These are phyloP conservation scores for Macrotrachela quadricornifera DNA, from an alignment of 1,140 invertebrate species.

Conservation along the genomic window DNA sequence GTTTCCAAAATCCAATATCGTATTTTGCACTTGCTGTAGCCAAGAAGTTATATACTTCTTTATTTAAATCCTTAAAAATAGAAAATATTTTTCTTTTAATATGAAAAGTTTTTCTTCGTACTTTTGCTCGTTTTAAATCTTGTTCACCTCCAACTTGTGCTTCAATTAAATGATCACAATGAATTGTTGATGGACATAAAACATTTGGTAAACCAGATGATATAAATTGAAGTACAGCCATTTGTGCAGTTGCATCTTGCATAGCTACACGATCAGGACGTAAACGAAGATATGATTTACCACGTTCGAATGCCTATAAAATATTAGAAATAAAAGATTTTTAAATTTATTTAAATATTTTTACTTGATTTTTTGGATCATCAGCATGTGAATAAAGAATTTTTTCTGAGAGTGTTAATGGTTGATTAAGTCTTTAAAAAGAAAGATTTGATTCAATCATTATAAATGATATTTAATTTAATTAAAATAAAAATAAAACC, in stretches of 20 bases:
- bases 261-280: conserved; percentile 92
- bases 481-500: too few relatives aligned
- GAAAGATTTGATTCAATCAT: too few relatives aligned
- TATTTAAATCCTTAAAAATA: conserved; percentile 49
- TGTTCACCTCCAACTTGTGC: conserved; percentile 69
- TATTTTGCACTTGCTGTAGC: conserved; percentile 84
- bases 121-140: conserved; percentile 74
- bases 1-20: conserved; percentile 98
- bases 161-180: conserved; percentile 98
- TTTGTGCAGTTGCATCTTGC: conserved; percentile 99
- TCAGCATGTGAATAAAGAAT: conserved; percentile 69
- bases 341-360: too few relatives aligned
- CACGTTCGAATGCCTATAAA: conserved; percentile 40
- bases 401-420: conserved; percentile 86
- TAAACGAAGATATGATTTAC: conserved; percentile 70
- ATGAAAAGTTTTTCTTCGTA: conserved; percentile 8
- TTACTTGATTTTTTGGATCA: too few relatives aligned
- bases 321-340: too few relatives aligned
- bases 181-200: conserved; percentile 92
- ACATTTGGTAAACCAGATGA: conserved; percentile 67
- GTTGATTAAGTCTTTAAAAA: conserved; percentile 43
- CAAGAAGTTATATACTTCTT: conserved; percentile 91
- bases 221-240: conserved; percentile 99
- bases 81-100: not conserved
- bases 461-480: too few relatives aligned